A percentile compares a stretch with the other conserved stretches of the same genome.
Evolutionary conservation across 2,888 invertebrate genomes (phyloP).

Genomic region (Lutraria lutraria): DNA sequence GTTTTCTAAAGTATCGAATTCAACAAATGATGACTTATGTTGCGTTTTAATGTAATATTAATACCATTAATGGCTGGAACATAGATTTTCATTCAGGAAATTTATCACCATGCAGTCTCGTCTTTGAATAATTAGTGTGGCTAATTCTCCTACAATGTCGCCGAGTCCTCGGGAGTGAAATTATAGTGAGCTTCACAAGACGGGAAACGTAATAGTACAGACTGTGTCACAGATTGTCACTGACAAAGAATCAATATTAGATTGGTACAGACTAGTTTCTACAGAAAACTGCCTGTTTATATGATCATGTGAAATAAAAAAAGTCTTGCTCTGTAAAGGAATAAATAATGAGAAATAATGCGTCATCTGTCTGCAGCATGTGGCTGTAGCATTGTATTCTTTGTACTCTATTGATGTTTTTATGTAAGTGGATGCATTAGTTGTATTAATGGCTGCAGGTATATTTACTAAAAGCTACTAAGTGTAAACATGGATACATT

Average conservation of each 20-base stretch:
- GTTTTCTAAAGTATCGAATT: not conserved
- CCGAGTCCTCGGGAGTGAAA: not conserved
- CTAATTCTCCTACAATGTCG: not conserved
- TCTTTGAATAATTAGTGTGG: not conserved
- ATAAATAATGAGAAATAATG: not conserved
- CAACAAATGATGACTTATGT: not conserved
- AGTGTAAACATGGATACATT: not conserved
- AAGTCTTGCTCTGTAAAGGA: not conserved
- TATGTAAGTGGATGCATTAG: not conserved
- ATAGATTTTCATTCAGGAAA: not conserved
- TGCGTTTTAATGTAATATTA: not conserved
- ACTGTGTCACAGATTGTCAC: constrained; percentile 15
- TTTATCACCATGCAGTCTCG: not conserved
- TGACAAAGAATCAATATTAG: constrained; percentile 4
- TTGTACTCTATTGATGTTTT: too few relatives aligned
- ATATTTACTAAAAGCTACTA: not conserved
- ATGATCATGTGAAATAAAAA: constrained; percentile 4
- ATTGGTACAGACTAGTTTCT: not conserved
- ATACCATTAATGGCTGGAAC: not conserved
- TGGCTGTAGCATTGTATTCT: not conserved
- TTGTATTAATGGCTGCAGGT: not conserved
- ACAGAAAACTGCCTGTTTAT: constrained; percentile 17
- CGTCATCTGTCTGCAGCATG: not conserved
- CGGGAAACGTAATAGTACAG: not conserved
- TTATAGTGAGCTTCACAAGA: not conserved